Conservation (phyloP, 2,797 vertebrate genomes). For the Erethizon dorsatum region DNA sequence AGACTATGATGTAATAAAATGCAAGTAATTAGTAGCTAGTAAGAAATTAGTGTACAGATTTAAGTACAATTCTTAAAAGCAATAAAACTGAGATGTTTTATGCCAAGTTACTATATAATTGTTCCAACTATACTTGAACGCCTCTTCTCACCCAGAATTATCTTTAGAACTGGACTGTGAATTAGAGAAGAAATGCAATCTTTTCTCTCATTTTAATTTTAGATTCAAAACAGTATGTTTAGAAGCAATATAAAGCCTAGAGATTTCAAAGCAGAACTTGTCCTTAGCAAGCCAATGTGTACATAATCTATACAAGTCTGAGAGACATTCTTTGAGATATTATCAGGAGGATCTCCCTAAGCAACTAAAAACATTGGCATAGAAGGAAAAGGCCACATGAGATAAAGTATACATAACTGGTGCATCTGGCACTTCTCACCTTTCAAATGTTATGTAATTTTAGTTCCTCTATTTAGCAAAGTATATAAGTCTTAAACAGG, state of each 20-base stretch:
- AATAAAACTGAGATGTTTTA: constrained; percentile 23
- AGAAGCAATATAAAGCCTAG: constrained; percentile 65
- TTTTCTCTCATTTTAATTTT: constrained; percentile 42
- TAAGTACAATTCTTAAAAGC: constrained; percentile 56
- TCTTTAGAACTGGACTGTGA: constrained; percentile 41
- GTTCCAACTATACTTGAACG: constrained; percentile 18
- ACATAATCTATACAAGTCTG: constrained; percentile 46
- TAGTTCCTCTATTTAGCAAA: constrained; percentile 48
- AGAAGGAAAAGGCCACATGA: constrained; percentile 51
- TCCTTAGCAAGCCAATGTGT: constrained; percentile 55
- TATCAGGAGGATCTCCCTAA: constrained; percentile 70
- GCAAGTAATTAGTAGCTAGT: background rate
- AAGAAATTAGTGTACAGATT: constrained; percentile 16
- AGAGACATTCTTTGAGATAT: constrained; percentile 64
- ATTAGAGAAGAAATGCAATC: constrained; percentile 28
- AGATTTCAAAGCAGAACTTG: constrained; percentile 57
- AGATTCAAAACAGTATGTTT: constrained; percentile 48
- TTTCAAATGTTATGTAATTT: constrained; percentile 65
- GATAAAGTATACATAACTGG: constrained; percentile 43
- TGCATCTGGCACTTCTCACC: background rate
- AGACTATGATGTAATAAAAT: background rate
- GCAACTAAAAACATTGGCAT: constrained; percentile 71
- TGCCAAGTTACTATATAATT: background rate
- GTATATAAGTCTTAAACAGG: constrained; percentile 45
- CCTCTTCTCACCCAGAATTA: constrained; percentile 4